Evolutionary conservation across 2,888 invertebrate species (phyloP), one percentile per base, ranked within the genome.

Genomic region (Andrena haemorrhoa): DNA sequence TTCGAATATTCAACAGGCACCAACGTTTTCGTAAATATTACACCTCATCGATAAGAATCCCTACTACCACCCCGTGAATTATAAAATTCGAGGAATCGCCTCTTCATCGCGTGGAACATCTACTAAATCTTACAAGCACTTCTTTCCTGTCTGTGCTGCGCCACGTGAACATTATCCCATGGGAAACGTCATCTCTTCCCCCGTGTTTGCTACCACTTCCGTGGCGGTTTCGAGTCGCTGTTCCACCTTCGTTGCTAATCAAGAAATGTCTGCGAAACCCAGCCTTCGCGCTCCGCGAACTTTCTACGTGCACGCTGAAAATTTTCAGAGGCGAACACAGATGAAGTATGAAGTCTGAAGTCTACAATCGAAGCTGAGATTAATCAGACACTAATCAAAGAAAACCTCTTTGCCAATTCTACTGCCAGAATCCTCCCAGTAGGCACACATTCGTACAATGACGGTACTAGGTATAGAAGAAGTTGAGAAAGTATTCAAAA

Each of bases 241-340:
- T 23, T 10, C 61, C 20, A 60, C 69, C 76, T 82, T 86, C 84
- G 82, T 84, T 84, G 65, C 73, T 75, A 79, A 79, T 58, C 82
- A 77, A 76, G 64, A 53, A 75, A 75, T 66, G 64, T 51, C 23
- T 71, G 69, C 31, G 65, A 56, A 72, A 63, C 41, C 29, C 33
- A 26, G 56, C 58, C 72, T 60, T 58, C 65, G 20, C 56, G 72
- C 69, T 77, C 77, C 68, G 68, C 58, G 80, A 83, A 80, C 74
- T 83, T 75, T 29, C 49, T 20, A 29, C 41, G 35, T 53, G 47
- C 47, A 4, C 31, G 6, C 2, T 61, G 51, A 31, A 68, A 74
- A 75, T 47, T 56, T 70, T 64, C 70, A 65, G 56, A 47, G 31
- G 26, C 65, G 31, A 33, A 64, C 68, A 20, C 75, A 60, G 63